These are phyloP conservation scores for Nothobranchius furzeri DNA, from an alignment of 2,113 vertebrate species.

Conservation along the genomic window DNA sequence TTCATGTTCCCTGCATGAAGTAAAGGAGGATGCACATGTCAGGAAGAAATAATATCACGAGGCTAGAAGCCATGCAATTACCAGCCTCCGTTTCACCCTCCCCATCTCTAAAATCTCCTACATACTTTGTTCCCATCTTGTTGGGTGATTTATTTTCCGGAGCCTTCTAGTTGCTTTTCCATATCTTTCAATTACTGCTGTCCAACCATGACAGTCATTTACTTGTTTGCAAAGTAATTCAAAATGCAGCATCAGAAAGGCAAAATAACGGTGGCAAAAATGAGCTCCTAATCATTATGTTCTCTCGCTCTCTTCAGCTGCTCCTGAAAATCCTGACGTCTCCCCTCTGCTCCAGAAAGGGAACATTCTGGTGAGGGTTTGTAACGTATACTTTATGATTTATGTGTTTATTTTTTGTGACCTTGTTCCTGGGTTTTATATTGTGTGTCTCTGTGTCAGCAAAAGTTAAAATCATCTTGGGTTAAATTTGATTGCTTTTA, in stretches of 20 bases:
- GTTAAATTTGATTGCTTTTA: neutral
- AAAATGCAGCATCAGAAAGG: slow-evolving; percentile 36
- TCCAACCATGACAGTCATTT: slow-evolving; percentile 40
- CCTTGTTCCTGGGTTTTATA: neutral
- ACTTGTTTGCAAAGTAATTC: slow-evolving; percentile 37
- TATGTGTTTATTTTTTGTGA: neutral
- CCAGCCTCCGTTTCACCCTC: slow-evolving; percentile 48
- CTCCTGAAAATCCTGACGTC: neutral
- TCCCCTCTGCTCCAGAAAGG: no score
- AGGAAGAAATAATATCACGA: slow-evolving; percentile 55
- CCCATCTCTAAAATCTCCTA: slow-evolving; percentile 47
- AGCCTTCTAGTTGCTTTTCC: slow-evolving; percentile 33
- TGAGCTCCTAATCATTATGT: slow-evolving; percentile 39
- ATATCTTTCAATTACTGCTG: slow-evolving; percentile 52
- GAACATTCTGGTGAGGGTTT: no score
- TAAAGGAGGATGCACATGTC: slow-evolving; percentile 50
- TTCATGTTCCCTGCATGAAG: slow-evolving; percentile 49
- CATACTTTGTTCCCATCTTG: slow-evolving; percentile 47
- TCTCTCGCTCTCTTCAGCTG: slow-evolving; percentile 3
- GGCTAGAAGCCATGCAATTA: slow-evolving; percentile 65
- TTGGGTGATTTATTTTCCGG: slow-evolving; percentile 43
- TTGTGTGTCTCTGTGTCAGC: neutral
- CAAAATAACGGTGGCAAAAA: slow-evolving; percentile 51
- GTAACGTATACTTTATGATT: neutral
- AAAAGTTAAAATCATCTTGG: neutral